Evolutionary conservation across 2,113 vertebrate species (phyloP), one percentile per base, ranked within the genome.

Genomic region (Cottus gobio): DNA sequence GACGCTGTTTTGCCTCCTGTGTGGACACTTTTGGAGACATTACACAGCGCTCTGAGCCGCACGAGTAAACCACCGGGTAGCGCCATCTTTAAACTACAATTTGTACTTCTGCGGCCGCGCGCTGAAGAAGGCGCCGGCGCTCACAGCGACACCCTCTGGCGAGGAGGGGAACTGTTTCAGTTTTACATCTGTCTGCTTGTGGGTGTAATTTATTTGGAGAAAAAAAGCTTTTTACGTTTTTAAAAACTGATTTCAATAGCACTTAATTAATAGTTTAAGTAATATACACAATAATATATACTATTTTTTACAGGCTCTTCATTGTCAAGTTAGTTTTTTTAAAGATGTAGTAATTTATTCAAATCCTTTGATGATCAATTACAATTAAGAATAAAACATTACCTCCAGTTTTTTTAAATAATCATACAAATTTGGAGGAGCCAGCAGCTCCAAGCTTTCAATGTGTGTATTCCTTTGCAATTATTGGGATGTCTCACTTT

Each of bases 41-140:
- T 86, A 46, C 68, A 86, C 24, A 95, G 60, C 13, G 75, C 61
- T 79, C 88, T 85, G 0, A 94, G 54, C 0, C 86, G 83, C 94
- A 94, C 75, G 93, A 94, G 89, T 70, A 80, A 76, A 2, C 34
- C 56, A 31, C 91, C 80, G 90, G 82, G 79, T 39, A 84, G 63
- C 93, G 95, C 95, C 95, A 95, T 95, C 74, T 93, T 94, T 87
- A 74, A 87, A 82, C 52, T 75, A 75, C 28, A 75, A 36, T 11
- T 54, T 85, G 85, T 87, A 89, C 86, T 88, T 84, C 71, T 71
- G 24, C 39, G 16, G 8, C 1, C 5, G 3, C 16, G 18, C 1
- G 2, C 5, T 24, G 26, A 65, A 7, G 5, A 12, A n/a, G 3
- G 44, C 12, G 12, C 3, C 0, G 11, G 15, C 0, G 12, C 0